phyloP scores from a whole-genome alignment of 2,113 vertebrate genomes.

The Acanthisitta chloris region DNA sequence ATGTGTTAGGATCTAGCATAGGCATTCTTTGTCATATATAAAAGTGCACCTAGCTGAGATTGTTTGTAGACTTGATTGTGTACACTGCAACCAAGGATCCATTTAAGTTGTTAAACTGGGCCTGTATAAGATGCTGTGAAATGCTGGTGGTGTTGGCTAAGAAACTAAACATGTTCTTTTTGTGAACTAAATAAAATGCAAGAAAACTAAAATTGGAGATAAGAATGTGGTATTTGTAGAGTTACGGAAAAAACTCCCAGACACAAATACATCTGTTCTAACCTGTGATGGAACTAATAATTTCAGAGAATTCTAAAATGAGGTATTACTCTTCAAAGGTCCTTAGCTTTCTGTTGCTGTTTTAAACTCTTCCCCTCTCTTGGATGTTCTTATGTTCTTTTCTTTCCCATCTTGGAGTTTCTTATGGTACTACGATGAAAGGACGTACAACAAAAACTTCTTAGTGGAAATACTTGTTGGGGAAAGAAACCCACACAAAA shows the following conservation, averaged over 20 bases:
- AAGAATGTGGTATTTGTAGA: background rate
- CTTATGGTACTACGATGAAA: background rate
- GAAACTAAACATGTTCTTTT: background rate
- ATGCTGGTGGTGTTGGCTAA: background rate
- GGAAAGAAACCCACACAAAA: rapidly evolving
- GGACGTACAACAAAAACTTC: background rate
- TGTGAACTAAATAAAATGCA: background rate
- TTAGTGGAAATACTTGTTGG: background rate
- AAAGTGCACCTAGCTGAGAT: background rate
- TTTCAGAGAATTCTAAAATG: background rate
- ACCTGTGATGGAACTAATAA: background rate
- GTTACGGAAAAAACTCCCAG: background rate
- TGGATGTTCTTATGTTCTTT: background rate
- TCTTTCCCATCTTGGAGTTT: background rate
- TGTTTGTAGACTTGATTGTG: background rate
- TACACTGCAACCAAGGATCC: background rate
- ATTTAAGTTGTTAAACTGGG: background rate
- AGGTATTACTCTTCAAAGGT: background rate
- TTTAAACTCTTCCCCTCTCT: background rate
- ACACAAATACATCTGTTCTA: background rate
- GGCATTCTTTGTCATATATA: background rate
- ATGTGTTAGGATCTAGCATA: background rate
- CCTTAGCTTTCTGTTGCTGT: background rate
- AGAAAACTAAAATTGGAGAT: background rate
- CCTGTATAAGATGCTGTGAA: background rate